Evolutionary conservation across 2,797 vertebrate species (phyloP).

Genomic region (Typhlichthys eigenmanni): DNA sequence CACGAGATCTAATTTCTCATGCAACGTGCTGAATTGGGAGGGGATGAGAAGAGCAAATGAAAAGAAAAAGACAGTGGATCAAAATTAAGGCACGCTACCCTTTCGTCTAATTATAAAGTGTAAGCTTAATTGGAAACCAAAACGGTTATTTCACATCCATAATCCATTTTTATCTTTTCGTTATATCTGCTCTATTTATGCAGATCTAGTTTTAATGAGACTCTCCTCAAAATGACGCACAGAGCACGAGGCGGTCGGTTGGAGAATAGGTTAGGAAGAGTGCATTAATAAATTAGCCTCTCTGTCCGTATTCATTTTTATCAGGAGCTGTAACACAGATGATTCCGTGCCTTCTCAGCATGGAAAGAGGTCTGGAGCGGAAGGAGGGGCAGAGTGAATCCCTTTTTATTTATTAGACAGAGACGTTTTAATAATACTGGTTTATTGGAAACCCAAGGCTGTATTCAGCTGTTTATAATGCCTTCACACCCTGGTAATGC

Average conservation of each 20-base stretch:
- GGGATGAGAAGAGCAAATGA: slow-evolving; percentile 22
- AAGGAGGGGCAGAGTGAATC: slow-evolving; percentile 52
- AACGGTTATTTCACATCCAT: slow-evolving; percentile 69
- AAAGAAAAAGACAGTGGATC: slow-evolving; percentile 22
- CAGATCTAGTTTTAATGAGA: slow-evolving; percentile 74
- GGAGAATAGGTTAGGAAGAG: slow-evolving; percentile 58
- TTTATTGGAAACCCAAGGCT: slow-evolving; percentile 61
- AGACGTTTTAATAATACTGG: slow-evolving; percentile 64
- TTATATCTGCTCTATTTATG: slow-evolving; percentile 68
- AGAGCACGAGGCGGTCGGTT: slow-evolving; percentile 49
- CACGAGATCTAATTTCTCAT: slow-evolving; percentile 66
- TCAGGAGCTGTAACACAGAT: slow-evolving; percentile 45
- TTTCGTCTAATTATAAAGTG: slow-evolving; percentile 70
- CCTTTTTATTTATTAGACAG: slow-evolving; percentile 61
- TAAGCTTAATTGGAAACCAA: slow-evolving; percentile 75
- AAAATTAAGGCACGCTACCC: slow-evolving; percentile 52
- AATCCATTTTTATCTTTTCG: slow-evolving; percentile 60
- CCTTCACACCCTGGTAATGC: slow-evolving; percentile 43
- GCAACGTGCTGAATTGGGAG: slow-evolving; percentile 44
- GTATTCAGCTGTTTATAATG: slow-evolving; percentile 60
- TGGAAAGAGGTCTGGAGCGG: slow-evolving; percentile 39
- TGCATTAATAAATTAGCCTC: slow-evolving; percentile 69
- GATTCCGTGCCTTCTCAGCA: slow-evolving; percentile 37
- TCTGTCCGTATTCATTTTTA: slow-evolving; percentile 57
- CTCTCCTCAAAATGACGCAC: slow-evolving; percentile 59